Base-by-base conservation (phyloP, 2,797 vertebrate genomes). In the Takifugu rubripes region DNA sequence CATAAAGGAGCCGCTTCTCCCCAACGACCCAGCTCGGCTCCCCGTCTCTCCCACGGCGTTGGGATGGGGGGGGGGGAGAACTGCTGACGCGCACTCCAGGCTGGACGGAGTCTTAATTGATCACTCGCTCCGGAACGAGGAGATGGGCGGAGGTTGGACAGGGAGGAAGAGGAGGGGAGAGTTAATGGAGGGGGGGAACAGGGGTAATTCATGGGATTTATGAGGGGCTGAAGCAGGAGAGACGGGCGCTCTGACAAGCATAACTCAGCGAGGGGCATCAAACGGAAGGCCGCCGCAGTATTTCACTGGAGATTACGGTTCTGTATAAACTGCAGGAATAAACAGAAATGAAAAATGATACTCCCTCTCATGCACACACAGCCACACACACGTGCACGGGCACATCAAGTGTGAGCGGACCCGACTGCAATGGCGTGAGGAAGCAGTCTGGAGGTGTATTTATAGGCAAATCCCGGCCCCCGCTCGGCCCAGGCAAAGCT, bases 101-200 rank as follows among this genome's bases (percentile, higher is more conserved):
- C 72, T 66, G 78, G 83, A 86, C 83, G 78, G 83, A 80, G 70
- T 56, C 76, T 88, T 90, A 90, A 90, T 91, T 90, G 91, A 93
- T 91, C 80, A 82, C 87, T 87, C 25, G 64, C 84, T 86, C 84
- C 78, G 72, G 65, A 73, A 76, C 72, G 64, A 64, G 72, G 61
- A 54, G 24, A 51, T 25, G 48, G 52, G 47, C 46, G 56, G n/a
- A 31, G 47, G 48, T 29, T 29, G 46, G 52, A 57, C 42, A 33
- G 51, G 43, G 49, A 36, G 27, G 56, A 64, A 59, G 45, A 60
- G 60, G 55, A 52, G 66, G 64, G 75, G 77, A 17, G 73, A 72
- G 82, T 84, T 89, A 89, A 87, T 89, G 83, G 77, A 65, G 69
- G 81, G 76, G 72, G 75, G 74, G 68, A 46, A 44, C 17, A n/a